Evolutionary conservation across 2,888 invertebrate genomes (phyloP).

Genomic region (Ischnus inquisitorius): DNA sequence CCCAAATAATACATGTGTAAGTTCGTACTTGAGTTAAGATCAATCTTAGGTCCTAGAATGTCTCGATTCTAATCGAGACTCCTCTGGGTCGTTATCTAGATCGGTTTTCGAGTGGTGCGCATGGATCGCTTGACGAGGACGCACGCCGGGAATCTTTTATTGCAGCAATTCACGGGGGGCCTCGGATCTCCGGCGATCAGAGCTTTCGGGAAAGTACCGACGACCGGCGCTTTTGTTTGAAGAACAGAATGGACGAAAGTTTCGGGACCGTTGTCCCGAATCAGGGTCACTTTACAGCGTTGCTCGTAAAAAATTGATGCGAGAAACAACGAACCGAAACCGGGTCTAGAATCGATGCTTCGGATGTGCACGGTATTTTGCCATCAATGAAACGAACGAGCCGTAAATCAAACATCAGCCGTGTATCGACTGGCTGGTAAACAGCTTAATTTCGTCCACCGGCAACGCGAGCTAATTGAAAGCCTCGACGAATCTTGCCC

Average conservation of each 20-base stretch:
- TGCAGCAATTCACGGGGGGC: slow-evolving; percentile 14
- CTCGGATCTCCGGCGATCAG: slow-evolving; percentile 26
- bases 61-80: slow-evolving; percentile 66
- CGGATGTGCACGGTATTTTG: not conserved
- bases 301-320: not conserved
- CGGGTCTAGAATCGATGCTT: not conserved
- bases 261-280: not conserved
- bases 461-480: slow-evolving; percentile 57
- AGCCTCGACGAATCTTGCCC: slow-evolving; percentile 72
- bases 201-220: not conserved
- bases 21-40: no score
- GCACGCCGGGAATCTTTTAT: slow-evolving; percentile 41
- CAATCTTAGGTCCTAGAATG: no score
- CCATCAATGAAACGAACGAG: slow-evolving; percentile 10
- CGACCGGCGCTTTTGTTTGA: not conserved
- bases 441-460: slow-evolving; percentile 34
- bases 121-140: slow-evolving; percentile 34
- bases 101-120: slow-evolving; percentile 63
- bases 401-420: slow-evolving; percentile 34
- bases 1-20: no score
- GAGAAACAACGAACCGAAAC: not conserved
- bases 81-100: slow-evolving; percentile 76
- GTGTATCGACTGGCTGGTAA: slow-evolving; percentile 7
- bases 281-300: not conserved
- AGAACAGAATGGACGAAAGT: not conserved